Base-by-base conservation (phyloP, 2,113 vertebrate species). In the Solea solea region DNA sequence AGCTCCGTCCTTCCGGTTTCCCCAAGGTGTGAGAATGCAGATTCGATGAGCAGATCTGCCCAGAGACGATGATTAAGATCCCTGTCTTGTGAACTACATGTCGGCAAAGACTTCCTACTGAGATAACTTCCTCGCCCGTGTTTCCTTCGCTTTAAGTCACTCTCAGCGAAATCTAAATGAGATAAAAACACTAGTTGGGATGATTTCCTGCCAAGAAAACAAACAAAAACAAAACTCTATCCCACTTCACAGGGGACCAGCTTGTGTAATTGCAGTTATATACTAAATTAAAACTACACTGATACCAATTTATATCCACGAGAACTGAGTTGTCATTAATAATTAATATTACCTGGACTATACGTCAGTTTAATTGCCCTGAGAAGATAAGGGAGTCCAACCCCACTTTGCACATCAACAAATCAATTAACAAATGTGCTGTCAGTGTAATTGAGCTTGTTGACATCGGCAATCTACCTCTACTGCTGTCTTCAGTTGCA, bases 21-120 rank as follows among this genome's bases (percentile, higher is more conserved):
- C 84, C 79, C 13, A 16, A 78, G 76, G 76, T 73, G 68, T 27
- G 70, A 27, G 61, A 11, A 69, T 64, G 69, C 59, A 82, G 51
- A 81, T 80, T 72, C 59, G 58, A 46, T 80, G 74, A 56, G 55
- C 57, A 59, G 64, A 77, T 64, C 55, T 62, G 63, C 66, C 62
- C 2, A 0, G n/a, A 68, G 40, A 63, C 70, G 63, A 82, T 67
- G 57, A 63, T 72, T 78, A 57, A 61, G 71, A 82, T 66, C 50
- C 21, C 41, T 72, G 70, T 46, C 54, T 78, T 41, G n/a, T 58
- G 65, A 73, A 55, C 70, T 60, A 52, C 61, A 80, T 48, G 59
- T 50, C 39, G 56, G 44, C 34, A 14, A 50, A 59, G 49, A 60
- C 58, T 55, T n/a, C 52, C 48, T 45, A 21, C 54, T 55, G 70